A percentile compares a stretch with the other conserved stretches of the same genome.
phyloP scores from a whole-genome alignment of 2,113 vertebrate species.

The Eptesicus fuscus region DNA sequence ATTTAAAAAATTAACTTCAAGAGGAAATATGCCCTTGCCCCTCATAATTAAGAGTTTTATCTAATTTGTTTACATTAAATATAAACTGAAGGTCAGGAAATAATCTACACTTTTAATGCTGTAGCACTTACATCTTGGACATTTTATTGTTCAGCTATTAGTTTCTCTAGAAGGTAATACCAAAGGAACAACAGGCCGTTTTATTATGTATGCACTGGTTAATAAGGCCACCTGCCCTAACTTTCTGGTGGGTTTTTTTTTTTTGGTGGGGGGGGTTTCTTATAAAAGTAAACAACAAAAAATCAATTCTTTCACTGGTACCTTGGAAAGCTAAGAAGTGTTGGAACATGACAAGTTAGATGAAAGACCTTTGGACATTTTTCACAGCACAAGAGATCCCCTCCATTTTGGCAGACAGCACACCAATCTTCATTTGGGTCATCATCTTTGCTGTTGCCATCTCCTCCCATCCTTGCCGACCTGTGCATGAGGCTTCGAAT shows the following conservation, averaged over 20 bases:
- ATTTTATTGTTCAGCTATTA: neutral
- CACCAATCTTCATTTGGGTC: slow-evolving; percentile 99
- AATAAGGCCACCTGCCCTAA: neutral
- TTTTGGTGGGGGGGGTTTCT: neutral
- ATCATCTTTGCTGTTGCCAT: slow-evolving; percentile 89
- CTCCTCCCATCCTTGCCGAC: slow-evolving; percentile 76
- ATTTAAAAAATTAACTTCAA: neutral
- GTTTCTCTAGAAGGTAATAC: neutral
- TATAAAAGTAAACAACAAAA: neutral
- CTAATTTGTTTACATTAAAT: neutral
- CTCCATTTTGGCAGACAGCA: slow-evolving; percentile 97
- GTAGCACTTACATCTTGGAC: neutral
- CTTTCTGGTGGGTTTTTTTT: neutral
- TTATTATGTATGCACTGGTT: neutral
- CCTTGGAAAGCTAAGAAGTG: slow-evolving; percentile 92
- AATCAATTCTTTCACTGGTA: slow-evolving; percentile 63
- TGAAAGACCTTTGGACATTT: slow-evolving; percentile 99
- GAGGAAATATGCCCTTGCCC: neutral
- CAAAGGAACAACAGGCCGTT: neutral
- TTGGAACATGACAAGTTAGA: slow-evolving; percentile 97
- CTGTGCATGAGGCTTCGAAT: slow-evolving; percentile 83
- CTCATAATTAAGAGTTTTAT: neutral
- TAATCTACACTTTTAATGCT: neutral
- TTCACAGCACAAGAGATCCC: slow-evolving; percentile 96
- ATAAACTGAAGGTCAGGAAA: neutral